phyloP scores from a whole-genome alignment of 2,797 vertebrate genomes.

The Eulemur rubriventer region DNA sequence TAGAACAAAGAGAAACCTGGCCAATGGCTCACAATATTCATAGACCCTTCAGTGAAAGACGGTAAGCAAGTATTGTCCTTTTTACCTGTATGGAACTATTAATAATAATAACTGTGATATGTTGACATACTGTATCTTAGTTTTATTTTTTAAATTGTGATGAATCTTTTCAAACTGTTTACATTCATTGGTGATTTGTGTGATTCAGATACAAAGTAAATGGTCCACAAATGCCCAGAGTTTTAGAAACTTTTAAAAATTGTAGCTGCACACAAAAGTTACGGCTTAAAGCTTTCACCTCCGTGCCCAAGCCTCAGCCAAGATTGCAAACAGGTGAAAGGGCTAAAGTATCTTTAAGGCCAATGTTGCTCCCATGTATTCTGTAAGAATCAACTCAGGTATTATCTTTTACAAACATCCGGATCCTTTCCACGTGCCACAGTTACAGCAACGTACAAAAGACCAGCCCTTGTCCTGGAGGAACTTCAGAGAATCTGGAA shows the following conservation, averaged over 20 bases:
- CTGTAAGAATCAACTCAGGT: background rate
- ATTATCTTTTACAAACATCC: background rate
- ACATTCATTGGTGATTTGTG: background rate
- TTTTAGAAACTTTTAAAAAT: background rate
- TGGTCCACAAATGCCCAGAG: background rate
- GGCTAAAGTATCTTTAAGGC: background rate
- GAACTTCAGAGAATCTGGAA: slow-evolving; percentile 1
- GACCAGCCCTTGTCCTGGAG: background rate
- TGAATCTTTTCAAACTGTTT: background rate
- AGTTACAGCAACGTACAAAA: background rate
- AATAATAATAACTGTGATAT: background rate
- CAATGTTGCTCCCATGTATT: background rate
- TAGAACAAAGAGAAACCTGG: background rate
- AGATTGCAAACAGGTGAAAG: background rate
- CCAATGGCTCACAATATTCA: background rate
- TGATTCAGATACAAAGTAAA: background rate
- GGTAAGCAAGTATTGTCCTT: background rate
- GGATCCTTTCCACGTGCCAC: background rate
- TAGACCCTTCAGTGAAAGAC: background rate
- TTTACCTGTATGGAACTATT: background rate
- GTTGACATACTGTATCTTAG: background rate
- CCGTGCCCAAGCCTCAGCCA: background rate
- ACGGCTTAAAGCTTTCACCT: background rate
- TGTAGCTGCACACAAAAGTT: background rate
- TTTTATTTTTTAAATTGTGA: background rate